phyloP scores from a whole-genome alignment of 2,888 invertebrate species.

The Thymelicus lineola region DNA sequence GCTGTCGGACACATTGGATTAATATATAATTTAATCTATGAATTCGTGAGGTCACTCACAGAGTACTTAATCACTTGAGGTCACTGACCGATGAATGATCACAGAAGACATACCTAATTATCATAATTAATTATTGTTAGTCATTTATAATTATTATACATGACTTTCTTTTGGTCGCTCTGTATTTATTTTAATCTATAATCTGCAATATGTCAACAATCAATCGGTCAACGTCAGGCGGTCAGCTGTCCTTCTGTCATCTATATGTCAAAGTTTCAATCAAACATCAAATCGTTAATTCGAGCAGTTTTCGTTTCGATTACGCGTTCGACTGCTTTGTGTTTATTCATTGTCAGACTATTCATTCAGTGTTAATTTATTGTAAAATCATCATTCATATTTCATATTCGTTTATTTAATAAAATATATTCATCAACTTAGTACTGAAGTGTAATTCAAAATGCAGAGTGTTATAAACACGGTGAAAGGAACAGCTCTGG shows the following conservation, averaged over 20 bases:
- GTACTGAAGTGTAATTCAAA: slow-evolving; percentile 42
- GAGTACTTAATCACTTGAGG: too few species aligned
- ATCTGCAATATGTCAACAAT: too few species aligned
- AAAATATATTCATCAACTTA: not conserved
- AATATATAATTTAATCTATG: too few species aligned
- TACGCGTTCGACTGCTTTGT: not conserved
- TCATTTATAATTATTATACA: too few species aligned
- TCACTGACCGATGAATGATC: too few species aligned
- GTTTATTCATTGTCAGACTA: not conserved
- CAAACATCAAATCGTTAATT: not conserved
- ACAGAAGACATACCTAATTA: too few species aligned
- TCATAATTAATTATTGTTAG: too few species aligned
- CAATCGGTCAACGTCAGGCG: not conserved
- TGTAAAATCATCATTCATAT: not conserved
- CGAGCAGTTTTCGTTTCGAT: slow-evolving; percentile 5
- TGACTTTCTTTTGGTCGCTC: too few species aligned
- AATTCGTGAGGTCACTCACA: too few species aligned
- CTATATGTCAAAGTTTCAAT: not conserved
- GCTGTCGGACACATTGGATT: too few species aligned
- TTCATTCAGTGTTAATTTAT: not conserved
- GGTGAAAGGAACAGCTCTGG: slow-evolving; percentile 97
- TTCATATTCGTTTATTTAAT: not conserved
- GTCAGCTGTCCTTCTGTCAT: not conserved
- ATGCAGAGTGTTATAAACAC: slow-evolving; percentile 99
- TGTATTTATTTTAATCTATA: too few species aligned